A percentile compares a stretch with the other conserved stretches of the same genome.
These are phyloP conservation scores for Acronicta aceris DNA, from an alignment of 2,888 invertebrate species.

Conservation along the genomic window DNA sequence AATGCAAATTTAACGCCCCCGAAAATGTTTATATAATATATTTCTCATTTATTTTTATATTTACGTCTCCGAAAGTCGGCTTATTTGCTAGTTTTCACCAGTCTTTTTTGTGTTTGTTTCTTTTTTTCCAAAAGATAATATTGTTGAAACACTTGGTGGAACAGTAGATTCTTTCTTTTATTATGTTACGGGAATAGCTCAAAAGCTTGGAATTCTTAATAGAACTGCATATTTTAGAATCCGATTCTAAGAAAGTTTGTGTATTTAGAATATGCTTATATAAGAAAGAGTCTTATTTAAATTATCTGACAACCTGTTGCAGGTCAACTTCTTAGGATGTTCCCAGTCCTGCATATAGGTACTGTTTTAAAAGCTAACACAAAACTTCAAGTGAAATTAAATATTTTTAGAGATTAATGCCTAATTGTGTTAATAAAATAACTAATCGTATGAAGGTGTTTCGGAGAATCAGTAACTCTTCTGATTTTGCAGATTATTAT, in stretches of 20 bases:
- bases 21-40: slow-evolving; percentile 83
- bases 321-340: no score
- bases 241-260: slow-evolving; percentile 18
- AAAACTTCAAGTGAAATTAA: no score
- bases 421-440: no score
- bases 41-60: slow-evolving; percentile 76
- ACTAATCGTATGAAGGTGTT: no score
- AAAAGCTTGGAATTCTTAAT: slow-evolving; percentile 31
- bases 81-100: slow-evolving; percentile 48
- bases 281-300: no score
- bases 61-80: slow-evolving; percentile 46
- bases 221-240: slow-evolving; percentile 29
- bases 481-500: no score
- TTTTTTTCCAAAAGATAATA: slow-evolving; percentile 36
- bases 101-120: slow-evolving; percentile 30
- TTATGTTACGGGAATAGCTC: slow-evolving; percentile 42
- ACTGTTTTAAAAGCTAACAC: no score
- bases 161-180: slow-evolving; percentile 45
- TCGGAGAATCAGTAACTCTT: no score
- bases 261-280: slow-evolving; percentile 6
- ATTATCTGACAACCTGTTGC: no score
- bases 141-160: slow-evolving; percentile 34
- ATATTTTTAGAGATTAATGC: no score
- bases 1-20: slow-evolving; percentile 86
- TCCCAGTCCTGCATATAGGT: no score